A percentile compares a stretch with the other conserved stretches of the same genome.
Evolutionary conservation across 2,113 vertebrate genomes (phyloP).

Genomic region (Mirza zaza): DNA sequence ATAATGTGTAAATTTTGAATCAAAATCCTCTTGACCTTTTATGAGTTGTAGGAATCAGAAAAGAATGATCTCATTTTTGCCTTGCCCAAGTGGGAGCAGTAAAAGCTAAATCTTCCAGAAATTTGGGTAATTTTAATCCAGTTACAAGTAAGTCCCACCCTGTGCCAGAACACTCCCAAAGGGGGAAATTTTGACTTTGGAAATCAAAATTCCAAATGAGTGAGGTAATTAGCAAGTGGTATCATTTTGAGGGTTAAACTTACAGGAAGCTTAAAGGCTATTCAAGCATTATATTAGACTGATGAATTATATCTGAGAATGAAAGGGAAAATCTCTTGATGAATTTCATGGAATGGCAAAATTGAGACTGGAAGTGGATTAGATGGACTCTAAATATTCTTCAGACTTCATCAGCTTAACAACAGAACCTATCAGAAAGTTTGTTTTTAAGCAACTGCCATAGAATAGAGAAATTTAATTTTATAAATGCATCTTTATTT

Average conservation of each 20-base stretch:
- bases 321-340: neutral
- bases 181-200: neutral
- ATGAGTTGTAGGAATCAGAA: neutral
- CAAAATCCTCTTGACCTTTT: neutral
- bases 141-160: neutral
- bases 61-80: conserved; percentile 1
- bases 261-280: neutral
- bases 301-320: neutral
- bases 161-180: neutral
- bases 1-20: neutral
- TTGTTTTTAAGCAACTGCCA: neutral
- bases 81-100: neutral
- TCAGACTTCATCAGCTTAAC: neutral
- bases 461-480: neutral
- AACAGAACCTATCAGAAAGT: neutral
- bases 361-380: neutral
- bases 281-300: neutral
- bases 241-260: neutral
- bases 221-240: neutral
- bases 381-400: neutral
- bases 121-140: conserved; percentile 32
- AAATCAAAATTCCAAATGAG: neutral
- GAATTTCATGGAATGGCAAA: neutral
- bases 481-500: neutral
- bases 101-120: conserved; percentile 10